Conservation (phyloP, 2,888 invertebrate species). For the Ornithoptera priamus region DNA sequence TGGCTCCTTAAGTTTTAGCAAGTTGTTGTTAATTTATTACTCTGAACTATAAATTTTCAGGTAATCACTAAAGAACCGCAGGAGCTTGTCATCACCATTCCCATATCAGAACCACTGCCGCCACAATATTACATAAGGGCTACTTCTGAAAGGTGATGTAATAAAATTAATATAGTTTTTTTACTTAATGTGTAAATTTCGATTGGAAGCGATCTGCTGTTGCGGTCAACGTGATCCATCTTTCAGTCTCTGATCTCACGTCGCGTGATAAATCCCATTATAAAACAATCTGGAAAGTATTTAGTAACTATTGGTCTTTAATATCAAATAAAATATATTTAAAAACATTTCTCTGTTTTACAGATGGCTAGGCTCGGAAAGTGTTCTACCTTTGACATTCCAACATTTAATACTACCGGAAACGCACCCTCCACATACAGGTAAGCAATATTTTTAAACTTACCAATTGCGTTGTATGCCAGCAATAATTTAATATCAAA, state of each 20-base stretch:
- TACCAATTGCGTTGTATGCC: background rate
- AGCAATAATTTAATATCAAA: background rate
- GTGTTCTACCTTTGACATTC: conserved; percentile 84
- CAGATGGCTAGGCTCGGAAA: conserved; percentile 82
- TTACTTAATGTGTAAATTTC: background rate
- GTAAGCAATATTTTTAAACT: conserved; percentile 55
- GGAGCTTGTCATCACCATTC: conserved; percentile 96
- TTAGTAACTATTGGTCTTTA: too few species aligned
- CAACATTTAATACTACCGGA: conserved; percentile 94
- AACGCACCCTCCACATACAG: conserved; percentile 94
- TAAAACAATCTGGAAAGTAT: too few species aligned
- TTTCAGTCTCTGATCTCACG: too few species aligned
- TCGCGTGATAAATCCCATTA: too few species aligned
- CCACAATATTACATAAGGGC: conserved; percentile 94
- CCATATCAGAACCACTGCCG: conserved; percentile 93
- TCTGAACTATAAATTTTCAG: conserved; percentile 52
- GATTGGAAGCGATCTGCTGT: background rate
- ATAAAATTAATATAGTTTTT: background rate
- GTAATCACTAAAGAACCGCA: conserved; percentile 87
- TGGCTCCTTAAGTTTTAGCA: background rate
- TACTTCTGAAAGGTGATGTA: conserved; percentile 87
- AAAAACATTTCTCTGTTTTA: conserved; percentile 28
- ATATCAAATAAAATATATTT: too few species aligned
- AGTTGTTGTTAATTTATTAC: background rate
- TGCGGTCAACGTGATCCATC: too few species aligned